Evolutionary conservation across 2,888 invertebrate species (phyloP).

Genomic region (Antheraea yamamai): DNA sequence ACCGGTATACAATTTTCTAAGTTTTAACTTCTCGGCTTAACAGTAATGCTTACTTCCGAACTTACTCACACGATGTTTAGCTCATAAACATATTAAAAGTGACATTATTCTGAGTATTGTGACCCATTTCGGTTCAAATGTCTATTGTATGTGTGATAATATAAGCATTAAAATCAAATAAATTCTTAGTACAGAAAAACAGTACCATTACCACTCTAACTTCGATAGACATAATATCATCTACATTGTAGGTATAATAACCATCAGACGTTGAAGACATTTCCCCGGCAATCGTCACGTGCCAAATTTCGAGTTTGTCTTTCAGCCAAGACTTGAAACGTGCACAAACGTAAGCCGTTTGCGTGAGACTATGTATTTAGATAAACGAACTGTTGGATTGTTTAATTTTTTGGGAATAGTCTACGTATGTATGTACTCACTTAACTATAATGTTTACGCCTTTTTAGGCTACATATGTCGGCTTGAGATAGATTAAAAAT

Average conservation of each 20-base stretch:
- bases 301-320: constrained; percentile 47
- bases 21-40: too few relatives aligned
- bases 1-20: too few relatives aligned
- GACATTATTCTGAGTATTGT: too few relatives aligned
- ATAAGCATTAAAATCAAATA: neutral
- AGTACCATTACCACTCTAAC: neutral
- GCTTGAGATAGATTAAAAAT: too few relatives aligned
- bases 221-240: neutral
- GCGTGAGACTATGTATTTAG: neutral
- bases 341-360: constrained; percentile 9
- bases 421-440: neutral
- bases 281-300: constrained; percentile 42
- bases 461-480: too few relatives aligned
- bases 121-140: too few relatives aligned
- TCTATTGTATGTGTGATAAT: too few relatives aligned
- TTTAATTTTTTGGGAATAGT: neutral
- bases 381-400: constrained; percentile 1
- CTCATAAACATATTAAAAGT: too few relatives aligned
- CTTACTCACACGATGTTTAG: too few relatives aligned
- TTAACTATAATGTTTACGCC: too few relatives aligned
- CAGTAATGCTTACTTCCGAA: too few relatives aligned
- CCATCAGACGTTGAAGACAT: constrained; percentile 11
- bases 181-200: neutral
- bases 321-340: constrained; percentile 18
- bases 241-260: constrained; percentile 16